These are phyloP conservation scores for Typhlichthys subterraneus DNA, from an alignment of 2,797 vertebrate species.

Conservation along the genomic window DNA sequence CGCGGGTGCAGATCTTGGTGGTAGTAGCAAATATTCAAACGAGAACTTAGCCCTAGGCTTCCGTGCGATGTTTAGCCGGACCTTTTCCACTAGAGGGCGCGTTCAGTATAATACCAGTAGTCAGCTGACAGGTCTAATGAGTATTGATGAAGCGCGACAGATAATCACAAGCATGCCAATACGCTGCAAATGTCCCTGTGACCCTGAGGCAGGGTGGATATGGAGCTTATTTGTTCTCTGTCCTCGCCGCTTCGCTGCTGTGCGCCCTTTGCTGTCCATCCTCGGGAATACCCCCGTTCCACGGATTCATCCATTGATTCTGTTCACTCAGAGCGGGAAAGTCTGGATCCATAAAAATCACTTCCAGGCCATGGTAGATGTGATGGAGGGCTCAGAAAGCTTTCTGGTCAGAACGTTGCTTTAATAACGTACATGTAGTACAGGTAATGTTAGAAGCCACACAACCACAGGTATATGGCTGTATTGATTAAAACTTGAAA, in stretches of 20 bases:
- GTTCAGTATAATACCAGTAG: slow-evolving; percentile 49
- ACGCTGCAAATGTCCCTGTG: slow-evolving; percentile 4
- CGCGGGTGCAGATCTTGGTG: too few species aligned
- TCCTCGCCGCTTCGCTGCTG: not conserved
- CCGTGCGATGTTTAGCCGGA: slow-evolving; percentile 25
- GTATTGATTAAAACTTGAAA: slow-evolving; percentile 33
- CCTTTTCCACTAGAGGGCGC: slow-evolving; percentile 51
- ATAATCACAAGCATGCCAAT: slow-evolving; percentile 21
- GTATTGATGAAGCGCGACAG: slow-evolving; percentile 31
- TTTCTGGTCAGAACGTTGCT: slow-evolving; percentile 17
- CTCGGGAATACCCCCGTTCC: too few species aligned
- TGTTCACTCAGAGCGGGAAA: too few species aligned
- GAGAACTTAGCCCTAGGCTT: too few species aligned
- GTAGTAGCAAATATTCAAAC: too few species aligned
- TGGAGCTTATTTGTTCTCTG: not conserved
- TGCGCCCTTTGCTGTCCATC: too few species aligned
- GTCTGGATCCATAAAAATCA: too few species aligned
- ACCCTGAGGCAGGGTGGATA: slow-evolving; percentile 14
- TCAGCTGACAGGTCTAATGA: slow-evolving; percentile 28
- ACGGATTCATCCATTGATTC: too few species aligned
- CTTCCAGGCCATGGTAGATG: slow-evolving; percentile 9
- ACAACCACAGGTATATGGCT: slow-evolving; percentile 28
- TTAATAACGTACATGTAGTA: not conserved
- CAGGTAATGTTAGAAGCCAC: slow-evolving; percentile 17
- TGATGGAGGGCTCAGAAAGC: not conserved